These are phyloP conservation scores for Todiramphus chloris DNA, from an alignment of 2,113 vertebrate species.

Conservation along the genomic window DNA sequence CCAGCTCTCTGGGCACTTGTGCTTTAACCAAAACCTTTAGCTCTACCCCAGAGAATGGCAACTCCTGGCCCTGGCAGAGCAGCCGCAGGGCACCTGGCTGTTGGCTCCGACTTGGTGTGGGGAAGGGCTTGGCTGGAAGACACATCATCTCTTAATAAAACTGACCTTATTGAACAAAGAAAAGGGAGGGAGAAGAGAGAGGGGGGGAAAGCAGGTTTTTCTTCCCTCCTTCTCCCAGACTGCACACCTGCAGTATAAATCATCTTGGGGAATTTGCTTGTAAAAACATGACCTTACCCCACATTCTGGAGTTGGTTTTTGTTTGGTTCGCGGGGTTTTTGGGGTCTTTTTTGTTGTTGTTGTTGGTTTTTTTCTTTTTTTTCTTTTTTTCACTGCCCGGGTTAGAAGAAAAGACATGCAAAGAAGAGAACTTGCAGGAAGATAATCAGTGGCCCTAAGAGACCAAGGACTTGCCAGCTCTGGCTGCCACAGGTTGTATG, in stretches of 20 bases:
- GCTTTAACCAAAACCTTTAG: background rate
- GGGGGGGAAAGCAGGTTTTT: slow-evolving; percentile 27
- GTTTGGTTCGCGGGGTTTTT: background rate
- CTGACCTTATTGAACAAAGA: background rate
- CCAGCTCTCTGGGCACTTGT: background rate
- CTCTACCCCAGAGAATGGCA: rapidly evolving
- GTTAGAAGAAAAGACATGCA: background rate
- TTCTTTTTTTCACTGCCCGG: background rate
- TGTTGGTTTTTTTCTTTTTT: background rate
- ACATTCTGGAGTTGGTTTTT: background rate
- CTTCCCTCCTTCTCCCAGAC: background rate
- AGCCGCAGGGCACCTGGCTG: background rate
- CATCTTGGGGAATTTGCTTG: slow-evolving; percentile 18
- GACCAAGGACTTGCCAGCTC: background rate
- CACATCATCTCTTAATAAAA: background rate
- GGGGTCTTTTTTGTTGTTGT: too few relatives aligned
- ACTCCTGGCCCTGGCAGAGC: background rate
- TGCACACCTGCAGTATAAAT: slow-evolving; percentile 67
- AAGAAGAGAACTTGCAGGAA: background rate
- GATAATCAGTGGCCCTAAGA: background rate
- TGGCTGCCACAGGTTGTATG: background rate
- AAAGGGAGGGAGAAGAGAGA: background rate
- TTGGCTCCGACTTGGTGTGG: background rate
- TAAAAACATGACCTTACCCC: slow-evolving; percentile 55
- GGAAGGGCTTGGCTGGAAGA: background rate